Percentiles rank a stretch among this genome's conserved stretches.
Conservation (phyloP, 2,113 vertebrate species). For the Pseudopodoces humilis region DNA sequence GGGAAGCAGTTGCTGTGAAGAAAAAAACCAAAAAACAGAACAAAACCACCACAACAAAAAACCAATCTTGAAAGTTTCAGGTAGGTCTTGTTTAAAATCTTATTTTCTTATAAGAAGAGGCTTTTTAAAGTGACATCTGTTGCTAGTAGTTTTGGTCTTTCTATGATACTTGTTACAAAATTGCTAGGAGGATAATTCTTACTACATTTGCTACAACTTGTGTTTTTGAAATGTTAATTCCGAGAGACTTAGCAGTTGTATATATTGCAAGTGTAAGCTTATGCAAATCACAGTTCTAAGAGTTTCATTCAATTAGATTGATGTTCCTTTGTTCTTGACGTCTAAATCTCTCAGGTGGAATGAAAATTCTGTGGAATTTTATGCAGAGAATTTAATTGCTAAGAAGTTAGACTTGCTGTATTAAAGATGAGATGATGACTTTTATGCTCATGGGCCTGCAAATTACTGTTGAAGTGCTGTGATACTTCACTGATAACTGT, state of each 20-base stretch:
- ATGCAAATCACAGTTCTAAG: not conserved
- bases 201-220: not conserved
- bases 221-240: slow-evolving; percentile 30
- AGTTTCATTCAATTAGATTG: not conserved
- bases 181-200: not conserved
- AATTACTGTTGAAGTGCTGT: not conserved
- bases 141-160: not conserved
- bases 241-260: not conserved
- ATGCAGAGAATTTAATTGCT: not conserved
- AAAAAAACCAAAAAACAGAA: not conserved
- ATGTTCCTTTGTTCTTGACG: not conserved
- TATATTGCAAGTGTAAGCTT: not conserved
- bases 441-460: not conserved
- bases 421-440: not conserved
- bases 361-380: not conserved
- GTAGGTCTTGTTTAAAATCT: not conserved
- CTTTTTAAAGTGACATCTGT: not conserved
- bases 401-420: not conserved
- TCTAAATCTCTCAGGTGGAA: not conserved
- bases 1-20: not conserved
- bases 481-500: slow-evolving; percentile 13
- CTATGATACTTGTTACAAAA: not conserved
- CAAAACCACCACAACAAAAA: not conserved
- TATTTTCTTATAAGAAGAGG: not conserved
- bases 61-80: not conserved